Base-by-base conservation (phyloP, 30 jellyfish, hydroid and myxozoan genomes). In the Hydra vulgaris region DNA sequence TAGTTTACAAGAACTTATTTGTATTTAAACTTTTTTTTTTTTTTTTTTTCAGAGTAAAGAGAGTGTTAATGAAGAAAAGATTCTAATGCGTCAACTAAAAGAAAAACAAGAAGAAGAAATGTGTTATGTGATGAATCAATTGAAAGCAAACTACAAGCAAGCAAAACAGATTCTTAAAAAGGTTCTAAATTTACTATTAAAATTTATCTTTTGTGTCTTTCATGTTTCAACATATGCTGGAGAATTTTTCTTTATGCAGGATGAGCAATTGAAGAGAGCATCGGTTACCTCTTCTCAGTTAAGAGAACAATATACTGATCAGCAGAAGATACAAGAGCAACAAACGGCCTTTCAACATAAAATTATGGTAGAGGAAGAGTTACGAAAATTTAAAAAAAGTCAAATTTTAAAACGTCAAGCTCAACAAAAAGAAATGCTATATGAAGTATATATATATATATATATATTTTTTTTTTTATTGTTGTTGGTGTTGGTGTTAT, bases 81-180 rank as follows among this genome's bases (percentile, higher is more conserved):
- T 84, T 71, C 27, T 94, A 67, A 71, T 85, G 3, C 88, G 88
- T 40, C 66, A 86, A 18, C 79, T 92, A 1, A 53, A 83, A 54
- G 97, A 94, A 26, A 84, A 79, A 54, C 96, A 87, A 53, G 99
- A 94, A 21, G 95, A 89, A 7, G 99, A 94, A 72, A 25, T 94
- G 84, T 86, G 86, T 67, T 92, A 77, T 18, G 93, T 94, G 53
- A 83, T 88, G 18, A 81, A 27, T 25, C 82, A 90, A 23, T 79
- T 94, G 77, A 88, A 79, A 67, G 78, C 67, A 52, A 96, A 87
- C 68, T 94, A 94, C 81, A 94, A 94, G 81, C 61, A 26, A 54
- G 99, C 99, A 15, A 94, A 94, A 81, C 96, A 94, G 79, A 95
- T 84, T 27, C 83, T 94, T 54, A 94, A 94, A 77, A 78, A 71